Base-by-base conservation (phyloP, 2,113 vertebrate genomes). In the Candoia aspera region DNA sequence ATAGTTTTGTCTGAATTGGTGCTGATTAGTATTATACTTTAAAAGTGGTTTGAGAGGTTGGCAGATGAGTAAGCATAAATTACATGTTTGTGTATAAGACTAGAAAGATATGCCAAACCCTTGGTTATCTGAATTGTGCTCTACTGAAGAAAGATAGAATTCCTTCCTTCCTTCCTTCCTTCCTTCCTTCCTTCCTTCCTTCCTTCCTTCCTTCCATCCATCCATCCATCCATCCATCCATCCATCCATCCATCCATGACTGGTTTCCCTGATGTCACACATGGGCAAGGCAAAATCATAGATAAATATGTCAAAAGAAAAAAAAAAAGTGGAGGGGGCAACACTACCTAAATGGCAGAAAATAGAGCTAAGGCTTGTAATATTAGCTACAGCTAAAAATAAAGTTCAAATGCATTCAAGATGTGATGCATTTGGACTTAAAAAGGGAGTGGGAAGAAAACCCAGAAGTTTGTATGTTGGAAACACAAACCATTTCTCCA, bases 181-280 rank as follows among this genome's bases (percentile, higher is more conserved):
- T 19, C 68, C 68, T 73, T 8, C 33, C 73, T 19, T 6, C 15
- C 17, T 79, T 37, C 33, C 73, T 64, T 26, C 60, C 23, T 84
- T 0, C 83, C 37, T 84, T 1, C 42, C 79, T 84, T 1, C 79
- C 79, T 83, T 2, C n/a, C 17, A 9, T 9, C 26, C 10, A 3
- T 9, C 23, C 62, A 15, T 79, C 2, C 23, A 12, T 85, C 24
- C 24, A 23, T 29, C 2, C 11, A 8, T 49, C 19, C 37, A 6
- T 23, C 3, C 0, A 1, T 46, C 10, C 21, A 3, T 5, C 11
- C 3, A 21, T 4, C 17, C 12, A 19, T 59, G 58, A 5, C 19
- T 42, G 42, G 42, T 42, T 42, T 42, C 42, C n/a, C n/a, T 17
- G 13, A 73, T 73, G 15, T 73, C 68, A 79, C 15, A 79, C 15